Evolutionary conservation across 1,140 invertebrate genomes (phyloP), one percentile per base, ranked within the genome.

Genomic region (Neodiprion lecontei): DNA sequence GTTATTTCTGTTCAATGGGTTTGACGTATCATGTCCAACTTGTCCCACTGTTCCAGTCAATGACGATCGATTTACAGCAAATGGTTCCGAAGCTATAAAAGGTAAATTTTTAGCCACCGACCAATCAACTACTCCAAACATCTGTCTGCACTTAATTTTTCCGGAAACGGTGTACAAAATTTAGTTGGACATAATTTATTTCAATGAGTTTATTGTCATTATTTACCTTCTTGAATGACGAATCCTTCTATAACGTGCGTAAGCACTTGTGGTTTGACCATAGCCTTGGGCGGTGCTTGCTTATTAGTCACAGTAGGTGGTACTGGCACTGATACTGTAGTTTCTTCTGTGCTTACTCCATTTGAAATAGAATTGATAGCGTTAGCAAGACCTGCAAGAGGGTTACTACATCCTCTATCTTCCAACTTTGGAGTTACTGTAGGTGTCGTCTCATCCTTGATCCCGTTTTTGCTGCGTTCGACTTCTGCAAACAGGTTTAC

Each of bases 201-300:
- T 40, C 28, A 3, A 40, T 40, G 28, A 40, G 2, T 40, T 40
- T 40, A 40, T 5, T 40, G 28, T 40, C 28, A 61, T 21, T 17
- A 70, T 78, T 79, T 86, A 91, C 92, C 91, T 90, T 99, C 98
- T 87, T 98, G 97, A 80, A 99, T 99, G 4, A 99, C 95, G 87
- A 97, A 98, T 21, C 97, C 97, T 88, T 98, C 97, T 74, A 99
- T 98, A 2, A 98, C 96, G 85, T 99, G 98, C 0, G 97, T 99
- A 10, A 99, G 89, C 3, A 99, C 96, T 84, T 98, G 97, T 0
- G 97, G 97, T 87, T 98, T 98, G 0, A 98, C 96, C 92, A 98
- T 95, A 1, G 96, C 96, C 87, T 97, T 97, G n/a, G 95, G 95
- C 67, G 94, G 85, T 28, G 91, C 91, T 80, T 94, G 92, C 89